Percentiles rank a stretch among this genome's conserved stretches.
Evolutionary conservation across 2,797 vertebrate genomes (phyloP).

Genomic region (Siniperca undulata): DNA sequence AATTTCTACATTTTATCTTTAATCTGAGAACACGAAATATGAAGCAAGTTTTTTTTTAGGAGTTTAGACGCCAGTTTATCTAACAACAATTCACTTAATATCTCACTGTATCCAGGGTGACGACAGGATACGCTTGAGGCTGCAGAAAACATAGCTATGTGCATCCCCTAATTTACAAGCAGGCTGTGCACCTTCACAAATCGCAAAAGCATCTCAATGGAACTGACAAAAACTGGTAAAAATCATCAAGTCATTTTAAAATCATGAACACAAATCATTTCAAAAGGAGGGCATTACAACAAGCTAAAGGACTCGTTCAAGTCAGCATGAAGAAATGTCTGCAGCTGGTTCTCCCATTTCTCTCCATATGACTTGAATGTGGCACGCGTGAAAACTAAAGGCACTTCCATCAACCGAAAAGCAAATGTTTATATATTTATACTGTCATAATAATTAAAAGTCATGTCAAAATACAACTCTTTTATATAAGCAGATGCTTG

Average conservation of each 20-base stretch:
- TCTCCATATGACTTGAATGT: not conserved
- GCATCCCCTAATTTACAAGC: not conserved
- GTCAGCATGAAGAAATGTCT: not conserved
- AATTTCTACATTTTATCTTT: not conserved
- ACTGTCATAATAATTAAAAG: not conserved
- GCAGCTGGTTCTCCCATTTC: not conserved
- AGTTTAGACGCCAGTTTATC: not conserved
- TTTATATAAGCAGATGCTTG: not conserved
- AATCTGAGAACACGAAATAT: not conserved
- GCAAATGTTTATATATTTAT: not conserved
- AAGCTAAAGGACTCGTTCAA: not conserved
- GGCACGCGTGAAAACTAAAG: not conserved
- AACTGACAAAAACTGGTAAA: not conserved
- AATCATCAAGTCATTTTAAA: not conserved
- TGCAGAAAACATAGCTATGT: not conserved
- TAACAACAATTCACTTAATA: not conserved
- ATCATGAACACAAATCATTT: not conserved
- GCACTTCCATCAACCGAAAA: not conserved
- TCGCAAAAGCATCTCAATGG: not conserved
- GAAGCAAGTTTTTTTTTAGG: not conserved
- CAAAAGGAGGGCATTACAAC: not conserved
- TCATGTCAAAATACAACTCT: not conserved
- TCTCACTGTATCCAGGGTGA: constrained; percentile 33
- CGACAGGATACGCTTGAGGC: not conserved
- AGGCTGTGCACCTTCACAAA: not conserved